Base-by-base conservation (phyloP, 2,113 vertebrate genomes). In the Sakesphorus luctuosus region DNA sequence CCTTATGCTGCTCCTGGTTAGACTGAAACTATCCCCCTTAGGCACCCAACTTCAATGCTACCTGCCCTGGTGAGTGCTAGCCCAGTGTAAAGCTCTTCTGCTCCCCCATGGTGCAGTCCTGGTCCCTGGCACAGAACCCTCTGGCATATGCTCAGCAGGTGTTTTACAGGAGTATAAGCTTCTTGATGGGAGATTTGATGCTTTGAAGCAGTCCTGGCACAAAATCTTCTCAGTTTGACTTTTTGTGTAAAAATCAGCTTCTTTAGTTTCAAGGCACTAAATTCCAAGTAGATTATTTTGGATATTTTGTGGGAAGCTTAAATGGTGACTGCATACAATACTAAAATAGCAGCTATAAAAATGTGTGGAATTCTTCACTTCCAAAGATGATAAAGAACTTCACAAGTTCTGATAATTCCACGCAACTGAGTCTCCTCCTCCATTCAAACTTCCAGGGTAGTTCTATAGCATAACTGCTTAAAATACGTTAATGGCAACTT, bases 41-140 rank as follows among this genome's bases (percentile, higher is more conserved):
- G 20, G 21, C 14, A 18, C 18, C 1, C 7, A 18, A 0, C 9
- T 13, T 6, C 2, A 21, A 23, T 18, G 10, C 29, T 40, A 7
- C 10, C 4, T 3, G 17, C 3, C 10, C 12, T 21, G 28, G n/a
- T 18, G 7, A 65, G 58, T 25, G 23, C 26, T 16, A 63, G 28
- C 15, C 5, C 52, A 66, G 21, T 18, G 36, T 33, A 26, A 50
- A 58, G 31, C 9, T 73, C 21, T 36, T 66, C 25, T n/a, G 7
- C 16, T 33, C 10, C 24, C 8, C 14, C 3, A 2, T 6, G n/a
- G 36, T 38, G 16, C 24, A 75, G 26, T 11, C 5, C 10, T 36
- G 9, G 6, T 18, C 11, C 31, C 20, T 24, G 18, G 9, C 7
- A 21, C 3, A 46, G 50, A 61, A 33, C 13, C 10, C 3, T 67